Evolutionary conservation across 2,888 invertebrate species (phyloP), one percentile per base, ranked within the genome.

Genomic region (Protophormia terraenovae): DNA sequence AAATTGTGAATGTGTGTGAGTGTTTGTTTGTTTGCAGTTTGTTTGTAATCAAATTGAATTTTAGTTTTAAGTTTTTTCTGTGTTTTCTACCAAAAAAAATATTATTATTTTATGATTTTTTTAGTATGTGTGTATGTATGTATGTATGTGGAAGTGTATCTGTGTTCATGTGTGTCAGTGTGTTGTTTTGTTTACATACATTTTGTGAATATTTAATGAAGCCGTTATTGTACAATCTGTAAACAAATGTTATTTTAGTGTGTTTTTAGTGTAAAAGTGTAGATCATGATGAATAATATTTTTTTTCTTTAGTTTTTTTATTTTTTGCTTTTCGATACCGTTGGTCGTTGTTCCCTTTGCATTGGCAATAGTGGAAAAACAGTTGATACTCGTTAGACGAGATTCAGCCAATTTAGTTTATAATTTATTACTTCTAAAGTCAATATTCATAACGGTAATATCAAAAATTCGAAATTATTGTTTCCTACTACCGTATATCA

Each of bases 141-240:
- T 4, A 66, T 64, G 19, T 35, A 14, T 47, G 19, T 47, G 47
- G 2, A 10, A 7, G 47, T 47, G 19, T 67, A 53, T 76, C 32
- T 32, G 19, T 58, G 24, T 60, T 32, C n/a, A 16, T 62, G 16
- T n/a, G n/a, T n/a, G n/a, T n/a, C n/a, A n/a, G 38, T 29, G 27
- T 27, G 16, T 58, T n/a, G 19, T 75, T 64, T 75, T 64, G 75
- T 64, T 62, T 67, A 58, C 73, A 53, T 38, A 77, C 72, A 78
- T 83, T 60, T 83, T 78, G 41, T 72, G 83, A 77, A 83, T 83
- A 67, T 78, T 73, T 78, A 83, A 83, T 83, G 83, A 83, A 78
- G 72, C 83, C 78, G 66, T 83, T 83, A 24, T 77, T 78, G 77
- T 77, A 67, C 77, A 72, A 78, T 66, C 66, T 66, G 83, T 83